These are phyloP conservation scores for Orussus abietinus DNA, from an alignment of 1,140 invertebrate genomes.

Conservation along the genomic window DNA sequence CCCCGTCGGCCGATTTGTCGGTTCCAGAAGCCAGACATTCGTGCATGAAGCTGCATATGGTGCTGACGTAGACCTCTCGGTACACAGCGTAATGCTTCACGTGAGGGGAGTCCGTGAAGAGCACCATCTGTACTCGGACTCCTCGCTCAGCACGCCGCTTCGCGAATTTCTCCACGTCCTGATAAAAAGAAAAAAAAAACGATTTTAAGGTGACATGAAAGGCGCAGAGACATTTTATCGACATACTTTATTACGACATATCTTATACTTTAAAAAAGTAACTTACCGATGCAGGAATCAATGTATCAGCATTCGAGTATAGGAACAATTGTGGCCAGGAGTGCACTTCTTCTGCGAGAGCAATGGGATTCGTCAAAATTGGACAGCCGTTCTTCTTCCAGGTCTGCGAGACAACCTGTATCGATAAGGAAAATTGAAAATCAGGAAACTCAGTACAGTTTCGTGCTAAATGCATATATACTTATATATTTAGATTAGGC, in stretches of 20 bases:
- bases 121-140: slow-evolving; percentile 57
- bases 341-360: slow-evolving; percentile 48
- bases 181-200: slow-evolving; percentile 21
- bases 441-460: too few species aligned
- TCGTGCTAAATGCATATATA: too few species aligned
- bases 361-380: slow-evolving; percentile 34
- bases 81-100: slow-evolving; percentile 65
- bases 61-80: slow-evolving; percentile 60
- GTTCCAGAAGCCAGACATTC: slow-evolving; percentile 57
- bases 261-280: slow-evolving; percentile 7
- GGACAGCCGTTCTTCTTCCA: slow-evolving; percentile 27
- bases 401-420: slow-evolving; percentile 29
- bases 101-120: slow-evolving; percentile 67
- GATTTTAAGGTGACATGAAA: neutral
- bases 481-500: too few species aligned
- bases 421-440: neutral
- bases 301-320: slow-evolving; percentile 67
- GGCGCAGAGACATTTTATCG: neutral
- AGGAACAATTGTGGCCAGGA: slow-evolving; percentile 70
- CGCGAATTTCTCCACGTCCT: slow-evolving; percentile 63
- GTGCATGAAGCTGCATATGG: slow-evolving; percentile 60
- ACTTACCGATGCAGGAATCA: slow-evolving; percentile 57
- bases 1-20: neutral
- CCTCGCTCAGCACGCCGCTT: slow-evolving; percentile 57
- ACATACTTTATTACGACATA: slow-evolving; percentile 2